Evolutionary conservation across 2,113 vertebrate genomes (phyloP).

Genomic region (Hippopotamus amphibius): DNA sequence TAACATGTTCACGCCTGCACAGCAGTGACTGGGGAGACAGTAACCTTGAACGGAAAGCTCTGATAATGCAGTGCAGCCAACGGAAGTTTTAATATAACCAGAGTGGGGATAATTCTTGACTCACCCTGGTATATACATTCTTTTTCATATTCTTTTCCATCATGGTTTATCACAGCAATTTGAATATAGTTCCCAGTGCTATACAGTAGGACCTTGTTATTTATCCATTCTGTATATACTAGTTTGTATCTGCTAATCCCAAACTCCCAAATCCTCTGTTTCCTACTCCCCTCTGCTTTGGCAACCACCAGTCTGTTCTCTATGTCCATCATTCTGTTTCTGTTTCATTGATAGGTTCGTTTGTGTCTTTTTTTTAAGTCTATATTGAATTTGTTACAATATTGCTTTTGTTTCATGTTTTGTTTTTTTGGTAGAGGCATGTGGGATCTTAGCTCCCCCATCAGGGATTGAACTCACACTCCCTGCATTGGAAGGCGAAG

Average conservation of each 20-base stretch:
- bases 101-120: no score
- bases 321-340: not conserved
- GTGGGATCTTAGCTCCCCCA: no score
- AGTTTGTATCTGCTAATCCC: not conserved
- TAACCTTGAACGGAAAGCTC: no score
- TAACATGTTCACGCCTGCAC: no score
- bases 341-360: not conserved
- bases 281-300: not conserved
- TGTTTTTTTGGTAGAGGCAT: no score
- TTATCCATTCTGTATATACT: not conserved
- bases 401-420: no score
- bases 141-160: not conserved
- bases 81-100: no score
- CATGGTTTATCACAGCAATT: not conserved
- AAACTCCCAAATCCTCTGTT: rapidly evolving
- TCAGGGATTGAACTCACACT: no score
- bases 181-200: not conserved
- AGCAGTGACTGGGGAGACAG: no score
- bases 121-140: not conserved
- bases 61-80: no score
- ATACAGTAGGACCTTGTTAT: not conserved
- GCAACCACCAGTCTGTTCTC: not conserved
- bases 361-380: not conserved
- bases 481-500: no score
- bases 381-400: no score